These are phyloP conservation scores for Drosophila glabriapex DNA, from an alignment of 2,888 invertebrate species.

Conservation along the genomic window DNA sequence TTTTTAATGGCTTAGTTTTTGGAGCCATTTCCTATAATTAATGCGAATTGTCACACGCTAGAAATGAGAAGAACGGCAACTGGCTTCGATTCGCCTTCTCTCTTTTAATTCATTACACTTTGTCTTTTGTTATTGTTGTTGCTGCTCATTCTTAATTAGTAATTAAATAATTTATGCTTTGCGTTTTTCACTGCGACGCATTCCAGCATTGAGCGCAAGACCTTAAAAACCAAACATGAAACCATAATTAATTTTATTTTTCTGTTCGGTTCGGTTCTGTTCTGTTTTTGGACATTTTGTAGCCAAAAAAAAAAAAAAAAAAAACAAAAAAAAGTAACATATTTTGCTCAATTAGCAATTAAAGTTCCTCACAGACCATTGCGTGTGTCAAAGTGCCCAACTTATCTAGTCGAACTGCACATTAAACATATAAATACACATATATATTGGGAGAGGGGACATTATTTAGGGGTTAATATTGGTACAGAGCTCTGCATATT, in stretches of 20 bases:
- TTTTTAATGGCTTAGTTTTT: conserved; percentile 72
- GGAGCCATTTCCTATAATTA: conserved; percentile 78
- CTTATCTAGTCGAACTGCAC: conserved; percentile 20
- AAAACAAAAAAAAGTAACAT: conserved; percentile 3
- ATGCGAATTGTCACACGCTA: conserved; percentile 82
- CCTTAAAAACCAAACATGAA: conserved; percentile 66
- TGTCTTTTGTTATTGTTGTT: conserved; percentile 12
- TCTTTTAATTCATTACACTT: conserved; percentile 71
- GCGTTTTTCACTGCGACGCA: conserved; percentile 56
- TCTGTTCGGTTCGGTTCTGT: conserved; percentile 1
- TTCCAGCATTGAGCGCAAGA: conserved; percentile 27
- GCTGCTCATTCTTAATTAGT: conserved; percentile 75
- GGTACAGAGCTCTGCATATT: background rate
- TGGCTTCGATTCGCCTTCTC: conserved; percentile 73
- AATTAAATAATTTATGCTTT: conserved; percentile 82
- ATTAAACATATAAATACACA: background rate
- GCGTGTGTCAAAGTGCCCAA: conserved; percentile 60
- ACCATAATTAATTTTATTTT: conserved; percentile 69
- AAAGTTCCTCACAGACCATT: conserved; percentile 70
- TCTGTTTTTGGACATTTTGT: conserved; percentile 28
- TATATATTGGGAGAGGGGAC: background rate
- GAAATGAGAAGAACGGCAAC: conserved; percentile 48
- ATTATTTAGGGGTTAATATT: conserved; percentile 51
- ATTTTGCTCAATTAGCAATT: conserved; percentile 79
- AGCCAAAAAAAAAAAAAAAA: conserved; percentile 40